Conservation (phyloP, 2,113 vertebrate species). For the Oryzias woworae region DNA sequence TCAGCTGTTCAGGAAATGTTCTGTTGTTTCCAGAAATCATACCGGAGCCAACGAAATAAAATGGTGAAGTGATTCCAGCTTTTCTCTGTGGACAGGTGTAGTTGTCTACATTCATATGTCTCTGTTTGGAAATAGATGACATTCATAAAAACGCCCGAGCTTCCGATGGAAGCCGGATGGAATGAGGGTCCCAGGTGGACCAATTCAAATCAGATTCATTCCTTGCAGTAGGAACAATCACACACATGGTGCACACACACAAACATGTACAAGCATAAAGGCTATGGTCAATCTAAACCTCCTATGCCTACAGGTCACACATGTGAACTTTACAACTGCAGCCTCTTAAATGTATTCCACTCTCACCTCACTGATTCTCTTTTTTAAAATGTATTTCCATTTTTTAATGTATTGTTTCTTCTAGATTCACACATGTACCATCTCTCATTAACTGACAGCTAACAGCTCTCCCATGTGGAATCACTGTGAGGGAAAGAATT, state of each 20-base stretch:
- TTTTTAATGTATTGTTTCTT: neutral
- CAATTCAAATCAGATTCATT: conserved; percentile 69
- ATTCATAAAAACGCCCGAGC: conserved; percentile 77
- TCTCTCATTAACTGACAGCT: conserved; percentile 61
- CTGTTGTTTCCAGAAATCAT: no score
- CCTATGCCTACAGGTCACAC: conserved; percentile 40
- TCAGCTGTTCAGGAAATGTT: no score
- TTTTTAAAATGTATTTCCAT: neutral
- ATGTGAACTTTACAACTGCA: conserved; percentile 41
- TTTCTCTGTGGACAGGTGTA: conserved; percentile 27
- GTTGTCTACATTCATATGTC: conserved; percentile 57
- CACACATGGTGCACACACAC: conserved; percentile 15
- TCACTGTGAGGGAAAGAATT: conserved; percentile 54
- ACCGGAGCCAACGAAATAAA: no score
- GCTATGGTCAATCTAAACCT: conserved; percentile 61
- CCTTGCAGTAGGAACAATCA: conserved; percentile 16
- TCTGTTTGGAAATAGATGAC: conserved; percentile 72
- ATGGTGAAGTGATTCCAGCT: neutral
- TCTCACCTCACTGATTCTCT: conserved; percentile 22
- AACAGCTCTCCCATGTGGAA: conserved; percentile 55
- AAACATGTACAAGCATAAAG: conserved; percentile 31
- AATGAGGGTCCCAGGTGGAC: conserved; percentile 69
- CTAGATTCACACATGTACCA: conserved; percentile 1
- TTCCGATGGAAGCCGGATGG: conserved; percentile 27
- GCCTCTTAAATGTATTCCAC: conserved; percentile 21